Percentiles rank a stretch among this genome's conserved stretches.
These are phyloP conservation scores for Sceloporus tristichus DNA, from an alignment of 2,113 vertebrate genomes.

Conservation along the genomic window DNA sequence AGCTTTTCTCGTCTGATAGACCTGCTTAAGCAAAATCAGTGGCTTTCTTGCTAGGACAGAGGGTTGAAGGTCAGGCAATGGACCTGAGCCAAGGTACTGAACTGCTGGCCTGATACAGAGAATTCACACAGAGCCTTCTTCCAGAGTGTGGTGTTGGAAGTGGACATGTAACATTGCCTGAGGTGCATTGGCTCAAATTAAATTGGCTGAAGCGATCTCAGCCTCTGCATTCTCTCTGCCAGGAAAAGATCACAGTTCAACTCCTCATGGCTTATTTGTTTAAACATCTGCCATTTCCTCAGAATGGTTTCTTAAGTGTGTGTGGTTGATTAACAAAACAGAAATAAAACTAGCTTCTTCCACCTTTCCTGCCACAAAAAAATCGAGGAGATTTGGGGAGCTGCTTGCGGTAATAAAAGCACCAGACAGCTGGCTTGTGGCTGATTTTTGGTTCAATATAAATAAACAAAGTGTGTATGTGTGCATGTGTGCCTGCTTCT, in stretches of 20 bases:
- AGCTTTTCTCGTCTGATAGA: too few species aligned
- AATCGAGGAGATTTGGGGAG: background rate
- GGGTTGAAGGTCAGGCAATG: conserved; percentile 14
- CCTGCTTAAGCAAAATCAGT: background rate
- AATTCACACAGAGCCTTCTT: conserved; percentile 11
- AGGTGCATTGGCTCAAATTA: background rate
- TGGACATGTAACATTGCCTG: conserved; percentile 10
- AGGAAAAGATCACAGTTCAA: conserved; percentile 17
- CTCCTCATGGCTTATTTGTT: conserved; percentile 11
- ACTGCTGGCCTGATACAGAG: conserved; percentile 23
- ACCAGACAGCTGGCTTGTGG: conserved; percentile 39
- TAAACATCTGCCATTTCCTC: conserved; percentile 19
- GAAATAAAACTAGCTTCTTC: background rate
- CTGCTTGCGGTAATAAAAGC: conserved; percentile 25
- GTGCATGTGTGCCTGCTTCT: conserved; percentile 20
- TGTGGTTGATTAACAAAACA: conserved; percentile 26
- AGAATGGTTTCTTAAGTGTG: conserved; percentile 29
- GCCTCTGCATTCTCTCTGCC: conserved; percentile 12
- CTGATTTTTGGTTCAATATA: conserved; percentile 58
- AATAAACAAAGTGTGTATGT: conserved; percentile 3
- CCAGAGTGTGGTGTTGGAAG: background rate
- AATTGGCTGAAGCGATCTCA: conserved; percentile 6
- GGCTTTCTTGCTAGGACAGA: background rate
- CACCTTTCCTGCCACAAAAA: conserved; percentile 16
- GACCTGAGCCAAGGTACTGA: background rate